A percentile compares a stretch with the other conserved stretches of the same genome.
Conservation (phyloP, 2,797 vertebrate species). For the Spatula clypeata region DNA sequence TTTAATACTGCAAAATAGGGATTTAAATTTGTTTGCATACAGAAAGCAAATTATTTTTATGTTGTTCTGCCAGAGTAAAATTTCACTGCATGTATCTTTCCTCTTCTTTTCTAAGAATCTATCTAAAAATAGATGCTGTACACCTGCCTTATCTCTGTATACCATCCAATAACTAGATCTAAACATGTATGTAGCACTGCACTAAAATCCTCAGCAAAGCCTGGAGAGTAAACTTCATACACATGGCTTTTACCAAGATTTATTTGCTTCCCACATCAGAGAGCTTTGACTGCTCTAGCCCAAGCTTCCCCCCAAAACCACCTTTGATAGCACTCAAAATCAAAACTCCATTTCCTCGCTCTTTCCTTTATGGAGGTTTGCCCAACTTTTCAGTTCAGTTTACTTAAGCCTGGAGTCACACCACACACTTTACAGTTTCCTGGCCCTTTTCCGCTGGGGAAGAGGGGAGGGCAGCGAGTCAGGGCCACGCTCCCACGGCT, state of each 20-base stretch:
- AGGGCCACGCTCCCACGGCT: background rate
- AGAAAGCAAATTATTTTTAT: slow-evolving; percentile 71
- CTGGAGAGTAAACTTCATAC: background rate
- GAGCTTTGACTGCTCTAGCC: background rate
- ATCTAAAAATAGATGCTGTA: slow-evolving; percentile 56
- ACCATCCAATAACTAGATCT: slow-evolving; percentile 8
- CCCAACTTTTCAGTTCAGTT: background rate
- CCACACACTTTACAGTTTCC: background rate
- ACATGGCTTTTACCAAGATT: background rate
- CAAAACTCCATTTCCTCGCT: background rate
- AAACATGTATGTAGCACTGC: background rate
- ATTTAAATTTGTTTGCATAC: slow-evolving; percentile 73
- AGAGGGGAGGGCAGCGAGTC: background rate
- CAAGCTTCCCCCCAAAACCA: background rate
- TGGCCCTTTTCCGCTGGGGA: background rate
- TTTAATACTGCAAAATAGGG: slow-evolving; percentile 48
- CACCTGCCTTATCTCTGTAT: slow-evolving; percentile 52
- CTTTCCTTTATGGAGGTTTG: background rate
- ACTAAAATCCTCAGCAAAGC: background rate
- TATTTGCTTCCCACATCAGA: background rate
- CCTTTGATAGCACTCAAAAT: background rate
- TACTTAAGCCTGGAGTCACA: background rate
- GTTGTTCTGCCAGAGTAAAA: slow-evolving; percentile 58
- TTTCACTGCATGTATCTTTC: slow-evolving; percentile 45
- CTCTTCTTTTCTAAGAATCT: slow-evolving; percentile 48